Percentiles rank a stretch among this genome's conserved stretches.
Evolutionary conservation across 2,113 vertebrate genomes (phyloP).

Genomic region (Phycodurus eques): DNA sequence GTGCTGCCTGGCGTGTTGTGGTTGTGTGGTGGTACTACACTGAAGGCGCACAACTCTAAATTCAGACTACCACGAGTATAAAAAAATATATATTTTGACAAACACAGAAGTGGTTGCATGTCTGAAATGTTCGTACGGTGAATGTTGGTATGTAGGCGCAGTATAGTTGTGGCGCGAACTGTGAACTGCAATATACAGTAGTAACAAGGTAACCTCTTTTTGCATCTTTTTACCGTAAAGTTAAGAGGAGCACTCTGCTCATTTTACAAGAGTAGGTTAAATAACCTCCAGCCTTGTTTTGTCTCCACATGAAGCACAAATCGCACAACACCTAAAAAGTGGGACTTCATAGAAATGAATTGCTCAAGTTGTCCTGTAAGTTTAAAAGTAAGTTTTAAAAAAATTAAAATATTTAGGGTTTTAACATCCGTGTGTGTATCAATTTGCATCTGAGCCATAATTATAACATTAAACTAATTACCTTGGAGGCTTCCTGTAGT

Average conservation of each 20-base stretch:
- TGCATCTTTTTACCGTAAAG: neutral
- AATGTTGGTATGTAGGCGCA: too few relatives aligned
- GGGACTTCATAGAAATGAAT: neutral
- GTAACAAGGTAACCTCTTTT: neutral
- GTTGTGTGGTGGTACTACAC: too few relatives aligned
- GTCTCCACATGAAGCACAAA: neutral
- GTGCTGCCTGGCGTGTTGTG: too few relatives aligned
- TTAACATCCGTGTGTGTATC: neutral
- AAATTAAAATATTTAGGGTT: neutral
- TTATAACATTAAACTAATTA: neutral
- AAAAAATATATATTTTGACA: too few relatives aligned
- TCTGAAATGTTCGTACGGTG: too few relatives aligned
- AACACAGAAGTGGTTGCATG: too few relatives aligned
- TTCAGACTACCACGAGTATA: too few relatives aligned
- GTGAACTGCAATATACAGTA: neutral
- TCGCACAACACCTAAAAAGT: neutral
- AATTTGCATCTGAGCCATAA: neutral
- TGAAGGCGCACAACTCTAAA: too few relatives aligned
- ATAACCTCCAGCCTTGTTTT: neutral
- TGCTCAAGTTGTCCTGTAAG: neutral
- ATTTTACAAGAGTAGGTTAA: neutral
- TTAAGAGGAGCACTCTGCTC: neutral
- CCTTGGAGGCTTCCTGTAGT: slow-evolving; percentile 6
- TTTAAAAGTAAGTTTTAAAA: neutral
- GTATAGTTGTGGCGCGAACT: too few relatives aligned